Percentiles rank a stretch among this genome's conserved stretches.
These are phyloP conservation scores for Coelopa frigida DNA, from an alignment of 1,140 invertebrate genomes.

Conservation along the genomic window DNA sequence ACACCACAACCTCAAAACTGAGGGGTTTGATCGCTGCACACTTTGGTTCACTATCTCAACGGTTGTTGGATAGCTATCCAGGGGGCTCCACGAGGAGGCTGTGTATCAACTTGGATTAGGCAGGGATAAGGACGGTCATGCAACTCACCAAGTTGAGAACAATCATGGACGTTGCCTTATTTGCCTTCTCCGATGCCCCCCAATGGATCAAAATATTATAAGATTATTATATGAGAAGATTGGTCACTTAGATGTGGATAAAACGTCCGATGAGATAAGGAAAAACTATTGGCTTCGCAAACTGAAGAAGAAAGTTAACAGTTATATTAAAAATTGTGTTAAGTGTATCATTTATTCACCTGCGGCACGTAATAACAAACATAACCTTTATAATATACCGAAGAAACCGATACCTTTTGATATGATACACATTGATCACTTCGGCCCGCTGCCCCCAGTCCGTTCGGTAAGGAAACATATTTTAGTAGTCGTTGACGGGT, in stretches of 20 bases:
- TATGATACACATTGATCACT: constrained; percentile 9
- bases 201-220: constrained; percentile 16
- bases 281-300: constrained; percentile 1
- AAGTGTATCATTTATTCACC: constrained; percentile 1
- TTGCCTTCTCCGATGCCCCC: too few species aligned
- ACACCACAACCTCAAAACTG: too few species aligned
- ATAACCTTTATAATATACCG: constrained; percentile 4
- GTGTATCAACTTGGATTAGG: too few species aligned
- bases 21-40: too few species aligned
- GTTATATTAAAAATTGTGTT: constrained; percentile 1
- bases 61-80: too few species aligned
- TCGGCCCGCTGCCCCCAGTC: constrained; percentile 7
- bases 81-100: too few species aligned
- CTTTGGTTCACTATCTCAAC: too few species aligned
- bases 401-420: constrained; percentile 8
- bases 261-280: not conserved
- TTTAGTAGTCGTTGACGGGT: constrained; percentile 38
- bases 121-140: too few species aligned
- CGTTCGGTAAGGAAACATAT: not conserved
- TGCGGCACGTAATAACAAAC: not conserved
- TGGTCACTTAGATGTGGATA: constrained; percentile 1
- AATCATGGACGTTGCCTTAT: too few species aligned
- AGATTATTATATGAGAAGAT: constrained; percentile 7
- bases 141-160: too few species aligned
- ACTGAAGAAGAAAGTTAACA: not conserved